These are phyloP conservation scores for Bombus sylvicola DNA, from an alignment of 1,140 invertebrate genomes.

Conservation along the genomic window DNA sequence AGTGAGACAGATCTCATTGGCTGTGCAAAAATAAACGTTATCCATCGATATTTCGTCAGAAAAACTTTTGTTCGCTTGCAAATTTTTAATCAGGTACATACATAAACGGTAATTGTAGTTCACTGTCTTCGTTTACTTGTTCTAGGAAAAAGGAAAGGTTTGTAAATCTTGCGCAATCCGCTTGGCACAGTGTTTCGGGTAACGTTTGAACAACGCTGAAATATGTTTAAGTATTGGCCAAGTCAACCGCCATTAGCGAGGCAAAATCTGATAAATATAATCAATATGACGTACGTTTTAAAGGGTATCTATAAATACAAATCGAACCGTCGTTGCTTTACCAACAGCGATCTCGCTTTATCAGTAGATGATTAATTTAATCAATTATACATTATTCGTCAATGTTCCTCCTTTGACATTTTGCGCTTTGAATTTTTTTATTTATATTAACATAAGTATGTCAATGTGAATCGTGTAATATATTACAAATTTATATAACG, in stretches of 20 bases:
- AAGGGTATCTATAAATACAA: conserved; percentile 8
- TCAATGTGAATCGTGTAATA: background rate
- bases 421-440: background rate
- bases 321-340: background rate
- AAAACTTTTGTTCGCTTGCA: background rate
- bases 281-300: background rate
- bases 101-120: conserved; percentile 35
- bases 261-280: conserved; percentile 1
- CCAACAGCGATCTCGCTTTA: background rate
- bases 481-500: conserved; percentile 34
- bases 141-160: background rate
- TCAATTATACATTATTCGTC: background rate
- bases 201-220: background rate
- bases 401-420: background rate
- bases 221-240: conserved; percentile 7
- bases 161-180: background rate
- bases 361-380: conserved; percentile 5
- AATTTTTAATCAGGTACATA: conserved; percentile 59
- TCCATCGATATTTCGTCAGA: background rate
- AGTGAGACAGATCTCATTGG: conserved; percentile 9
- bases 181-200: conserved; percentile 38
- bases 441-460: conserved; percentile 6
- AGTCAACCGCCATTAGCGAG: background rate
- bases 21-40: conserved; percentile 1
- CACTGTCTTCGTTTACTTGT: background rate